Evolutionary conservation across 2,888 invertebrate species (phyloP).

Genomic region (Liopterus haemorrhoidalis): DNA sequence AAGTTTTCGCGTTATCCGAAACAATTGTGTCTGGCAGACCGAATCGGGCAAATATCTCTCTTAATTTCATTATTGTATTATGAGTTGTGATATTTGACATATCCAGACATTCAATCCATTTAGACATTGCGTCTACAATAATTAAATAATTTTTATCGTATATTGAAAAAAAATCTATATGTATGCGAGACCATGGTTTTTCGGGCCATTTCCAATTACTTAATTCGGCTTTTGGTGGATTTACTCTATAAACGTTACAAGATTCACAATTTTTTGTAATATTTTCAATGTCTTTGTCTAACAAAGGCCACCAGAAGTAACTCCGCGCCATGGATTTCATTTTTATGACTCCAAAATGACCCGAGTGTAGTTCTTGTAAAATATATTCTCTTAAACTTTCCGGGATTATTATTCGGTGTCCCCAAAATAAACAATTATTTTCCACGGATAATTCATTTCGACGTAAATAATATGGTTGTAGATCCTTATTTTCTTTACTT

Average conservation of each 20-base stretch:
- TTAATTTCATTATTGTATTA: slow-evolving; percentile 17
- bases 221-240: slow-evolving; percentile 15
- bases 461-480: neutral
- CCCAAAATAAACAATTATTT: slow-evolving; percentile 1
- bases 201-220: slow-evolving; percentile 27
- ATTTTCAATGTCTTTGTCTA: slow-evolving; percentile 24
- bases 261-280: slow-evolving; percentile 13
- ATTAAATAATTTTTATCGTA: slow-evolving; percentile 22
- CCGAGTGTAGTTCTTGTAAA: slow-evolving; percentile 19
- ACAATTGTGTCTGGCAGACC: slow-evolving; percentile 31
- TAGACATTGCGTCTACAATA: slow-evolving; percentile 26
- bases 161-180: slow-evolving; percentile 29
- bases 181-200: slow-evolving; percentile 27
- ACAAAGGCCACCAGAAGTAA: slow-evolving; percentile 26
- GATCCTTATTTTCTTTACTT: neutral
- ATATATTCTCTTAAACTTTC: neutral
- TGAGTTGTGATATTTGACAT: slow-evolving; percentile 20
- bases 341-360: slow-evolving; percentile 21
- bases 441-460: neutral
- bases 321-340: slow-evolving; percentile 24
- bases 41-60: slow-evolving; percentile 28
- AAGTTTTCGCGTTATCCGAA: slow-evolving; percentile 26
- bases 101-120: slow-evolving; percentile 27
- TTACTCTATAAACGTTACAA: slow-evolving; percentile 16
- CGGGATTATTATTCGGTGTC: neutral